A percentile compares a stretch with the other conserved stretches of the same genome.
Conservation (phyloP, 2,113 vertebrate genomes). For the Clarias macrocephalus region DNA sequence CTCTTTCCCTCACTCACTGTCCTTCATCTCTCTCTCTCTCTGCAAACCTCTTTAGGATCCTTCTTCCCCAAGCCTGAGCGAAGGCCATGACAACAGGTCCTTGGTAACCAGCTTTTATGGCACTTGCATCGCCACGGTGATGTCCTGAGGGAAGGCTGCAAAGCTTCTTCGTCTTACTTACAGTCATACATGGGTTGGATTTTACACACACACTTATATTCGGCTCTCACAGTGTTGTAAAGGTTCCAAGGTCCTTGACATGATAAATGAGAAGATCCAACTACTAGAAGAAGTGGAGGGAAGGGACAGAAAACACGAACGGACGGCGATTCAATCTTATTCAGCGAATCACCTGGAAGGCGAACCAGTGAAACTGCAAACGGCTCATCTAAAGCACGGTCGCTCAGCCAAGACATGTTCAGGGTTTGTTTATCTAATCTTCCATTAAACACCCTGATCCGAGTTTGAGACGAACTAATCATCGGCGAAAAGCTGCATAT, state of each 20-base stretch:
- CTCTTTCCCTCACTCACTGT: not conserved
- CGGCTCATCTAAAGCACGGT: not conserved
- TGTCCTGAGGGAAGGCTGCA: not conserved
- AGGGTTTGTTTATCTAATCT: not conserved
- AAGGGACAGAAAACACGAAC: not conserved
- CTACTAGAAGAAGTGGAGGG: not conserved
- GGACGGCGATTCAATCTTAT: not conserved
- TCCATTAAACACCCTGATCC: not conserved
- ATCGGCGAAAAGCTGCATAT: not conserved
- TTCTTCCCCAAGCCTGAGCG: not conserved
- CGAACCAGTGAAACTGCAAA: not conserved
- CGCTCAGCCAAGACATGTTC: not conserved
- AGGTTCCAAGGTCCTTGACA: not conserved
- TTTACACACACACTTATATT: conserved; percentile 7
- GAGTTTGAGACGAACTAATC: not conserved
- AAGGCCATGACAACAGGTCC: conserved; percentile 11
- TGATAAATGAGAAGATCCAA: conserved; percentile 8
- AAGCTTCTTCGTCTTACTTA: conserved; percentile 21
- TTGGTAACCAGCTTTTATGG: conserved; percentile 1
- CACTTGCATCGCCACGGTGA: not conserved
- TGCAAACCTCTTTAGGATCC: conserved; percentile 4
- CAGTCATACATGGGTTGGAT: not conserved
- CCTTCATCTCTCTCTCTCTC: not conserved
- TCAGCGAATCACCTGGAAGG: not conserved
- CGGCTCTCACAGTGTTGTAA: not conserved